Evolutionary conservation across 2,888 invertebrate species (phyloP).

Genomic region (Portevinia maculata): DNA sequence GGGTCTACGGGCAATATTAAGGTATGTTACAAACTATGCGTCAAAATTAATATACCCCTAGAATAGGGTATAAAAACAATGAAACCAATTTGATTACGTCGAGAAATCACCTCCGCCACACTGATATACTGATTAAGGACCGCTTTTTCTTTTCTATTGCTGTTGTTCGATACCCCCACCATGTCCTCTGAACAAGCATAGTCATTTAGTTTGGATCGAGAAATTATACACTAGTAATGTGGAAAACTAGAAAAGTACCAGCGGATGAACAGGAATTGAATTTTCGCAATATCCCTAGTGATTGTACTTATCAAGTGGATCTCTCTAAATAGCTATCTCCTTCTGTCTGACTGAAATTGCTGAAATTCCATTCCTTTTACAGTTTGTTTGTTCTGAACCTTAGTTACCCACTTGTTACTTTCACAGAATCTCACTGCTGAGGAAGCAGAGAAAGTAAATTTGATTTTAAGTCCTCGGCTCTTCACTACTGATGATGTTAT

Average conservation of each 20-base stretch:
- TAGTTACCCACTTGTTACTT: conserved; percentile 62
- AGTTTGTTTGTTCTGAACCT: conserved; percentile 52
- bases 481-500: conserved; percentile 22
- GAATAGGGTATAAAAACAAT: too few relatives aligned
- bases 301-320: conserved; percentile 42
- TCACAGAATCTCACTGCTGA: background rate
- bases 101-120: conserved; percentile 31
- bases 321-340: background rate
- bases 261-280: conserved; percentile 61
- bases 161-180: background rate
- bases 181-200: conserved; percentile 21
- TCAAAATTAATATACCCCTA: too few relatives aligned
- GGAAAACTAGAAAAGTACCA: conserved; percentile 38
- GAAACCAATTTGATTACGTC: conserved; percentile 45
- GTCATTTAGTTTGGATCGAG: conserved; percentile 42
- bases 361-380: conserved; percentile 59
- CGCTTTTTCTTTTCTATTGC: conserved; percentile 1
- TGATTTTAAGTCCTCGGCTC: conserved; percentile 53
- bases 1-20: too few relatives aligned
- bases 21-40: too few relatives aligned
- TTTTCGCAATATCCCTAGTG: conserved; percentile 43
- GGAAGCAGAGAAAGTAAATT: conserved; percentile 53
- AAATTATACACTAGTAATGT: conserved; percentile 52
- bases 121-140: conserved; percentile 44
- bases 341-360: conserved; percentile 36